Conservation (phyloP, 2,797 vertebrate genomes). For the Anas bahamensis region DNA sequence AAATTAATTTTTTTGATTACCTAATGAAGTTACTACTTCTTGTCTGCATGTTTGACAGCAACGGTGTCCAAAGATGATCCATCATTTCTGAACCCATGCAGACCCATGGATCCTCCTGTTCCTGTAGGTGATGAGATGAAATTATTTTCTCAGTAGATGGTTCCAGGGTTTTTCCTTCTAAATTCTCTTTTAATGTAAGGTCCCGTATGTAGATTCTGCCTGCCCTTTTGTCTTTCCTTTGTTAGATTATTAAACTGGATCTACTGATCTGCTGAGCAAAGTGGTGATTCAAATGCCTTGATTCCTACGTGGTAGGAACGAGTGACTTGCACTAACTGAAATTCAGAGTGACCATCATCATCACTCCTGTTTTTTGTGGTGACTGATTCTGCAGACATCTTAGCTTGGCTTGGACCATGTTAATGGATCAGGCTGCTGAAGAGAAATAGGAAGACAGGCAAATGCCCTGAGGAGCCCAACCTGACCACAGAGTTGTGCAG, state of each 20-base stretch:
- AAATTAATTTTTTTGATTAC: neutral
- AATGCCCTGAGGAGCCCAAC: neutral
- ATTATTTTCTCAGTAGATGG: accelerated
- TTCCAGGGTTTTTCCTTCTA: neutral
- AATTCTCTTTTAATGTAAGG: neutral
- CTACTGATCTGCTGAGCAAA: neutral
- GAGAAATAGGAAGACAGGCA: neutral
- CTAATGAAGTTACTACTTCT: neutral
- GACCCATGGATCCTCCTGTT: neutral
- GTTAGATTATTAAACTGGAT: neutral
- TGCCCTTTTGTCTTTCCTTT: neutral
- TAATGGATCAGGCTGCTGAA: neutral
- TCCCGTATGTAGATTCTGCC: neutral
- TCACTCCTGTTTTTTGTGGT: neutral
- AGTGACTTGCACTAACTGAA: neutral
- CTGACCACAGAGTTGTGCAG: neutral
- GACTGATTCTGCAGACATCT: neutral
- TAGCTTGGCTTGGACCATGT: neutral
- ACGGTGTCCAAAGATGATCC: neutral
- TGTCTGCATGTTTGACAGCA: neutral
- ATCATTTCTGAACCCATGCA: neutral
- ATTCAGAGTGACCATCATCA: neutral
- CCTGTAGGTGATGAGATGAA: neutral
- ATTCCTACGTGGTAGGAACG: neutral
- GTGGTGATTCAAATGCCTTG: neutral